A percentile compares a stretch with the other conserved stretches of the same genome.
phyloP scores from a whole-genome alignment of 2,113 vertebrate species.

The Dendrocopos noguchii region DNA sequence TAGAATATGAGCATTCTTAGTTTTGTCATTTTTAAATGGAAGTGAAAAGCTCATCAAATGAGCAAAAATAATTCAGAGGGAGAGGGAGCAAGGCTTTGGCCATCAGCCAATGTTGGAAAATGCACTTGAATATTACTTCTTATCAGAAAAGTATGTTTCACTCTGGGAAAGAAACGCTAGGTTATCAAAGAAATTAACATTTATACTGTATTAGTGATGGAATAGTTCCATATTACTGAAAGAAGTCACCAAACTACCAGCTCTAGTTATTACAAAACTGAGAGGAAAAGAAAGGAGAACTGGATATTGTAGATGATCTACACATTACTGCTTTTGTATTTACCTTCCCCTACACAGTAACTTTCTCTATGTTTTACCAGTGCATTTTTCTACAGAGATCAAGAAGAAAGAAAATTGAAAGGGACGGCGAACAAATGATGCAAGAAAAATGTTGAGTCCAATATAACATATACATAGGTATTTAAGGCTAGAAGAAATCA shows the following conservation, averaged over 20 bases:
- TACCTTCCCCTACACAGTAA: not conserved
- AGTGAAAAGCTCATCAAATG: not conserved
- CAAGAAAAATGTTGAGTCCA: not conserved
- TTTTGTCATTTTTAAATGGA: not conserved
- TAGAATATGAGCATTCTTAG: not conserved
- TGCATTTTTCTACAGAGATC: not conserved
- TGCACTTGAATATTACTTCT: not conserved
- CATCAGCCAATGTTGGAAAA: not conserved
- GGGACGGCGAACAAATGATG: not conserved
- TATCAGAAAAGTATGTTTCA: not conserved
- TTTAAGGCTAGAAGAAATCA: not conserved
- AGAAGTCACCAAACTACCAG: not conserved
- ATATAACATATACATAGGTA: not conserved
- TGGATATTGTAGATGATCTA: not conserved
- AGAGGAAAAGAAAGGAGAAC: not conserved
- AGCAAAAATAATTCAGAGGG: not conserved
- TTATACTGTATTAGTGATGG: not conserved
- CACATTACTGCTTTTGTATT: not conserved
- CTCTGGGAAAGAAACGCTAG: not conserved
- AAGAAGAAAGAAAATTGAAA: not conserved
- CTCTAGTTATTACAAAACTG: not conserved
- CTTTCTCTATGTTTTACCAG: not conserved
- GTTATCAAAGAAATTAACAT: not conserved
- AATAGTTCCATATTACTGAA: not conserved
- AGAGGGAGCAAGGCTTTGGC: not conserved